Percentiles rank a stretch among this genome's conserved stretches.
Evolutionary conservation across 2,888 invertebrate species (phyloP).

Genomic region (Loripinus fragilis): DNA sequence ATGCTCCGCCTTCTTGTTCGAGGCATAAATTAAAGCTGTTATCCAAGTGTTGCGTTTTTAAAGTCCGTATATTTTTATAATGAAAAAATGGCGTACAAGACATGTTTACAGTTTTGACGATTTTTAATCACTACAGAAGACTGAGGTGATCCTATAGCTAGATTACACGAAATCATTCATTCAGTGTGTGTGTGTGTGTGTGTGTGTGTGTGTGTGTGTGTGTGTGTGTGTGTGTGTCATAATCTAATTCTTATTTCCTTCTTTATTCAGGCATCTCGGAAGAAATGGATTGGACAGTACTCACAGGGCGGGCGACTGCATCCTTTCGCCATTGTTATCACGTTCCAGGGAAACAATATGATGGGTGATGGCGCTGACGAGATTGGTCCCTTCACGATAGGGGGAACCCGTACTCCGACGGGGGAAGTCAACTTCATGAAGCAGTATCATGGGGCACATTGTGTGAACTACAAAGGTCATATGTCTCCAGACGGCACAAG

Average conservation of each 20-base stretch:
- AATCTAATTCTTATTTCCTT: neutral
- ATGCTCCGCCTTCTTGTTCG: too few relatives aligned
- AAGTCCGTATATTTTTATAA: too few relatives aligned
- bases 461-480: neutral
- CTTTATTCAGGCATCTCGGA: neutral
- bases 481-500: neutral
- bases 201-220: too few relatives aligned
- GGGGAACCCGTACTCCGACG: neutral
- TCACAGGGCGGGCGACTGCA: neutral
- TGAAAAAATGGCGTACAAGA: too few relatives aligned
- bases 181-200: too few relatives aligned
- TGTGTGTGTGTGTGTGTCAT: too few relatives aligned
- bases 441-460: neutral
- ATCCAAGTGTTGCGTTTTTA: too few relatives aligned
- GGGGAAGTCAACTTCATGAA: neutral
- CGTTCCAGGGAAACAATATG: neutral
- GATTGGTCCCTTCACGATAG: neutral
- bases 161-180: too few relatives aligned
- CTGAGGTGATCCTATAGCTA: too few relatives aligned
- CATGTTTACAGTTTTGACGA: too few relatives aligned
- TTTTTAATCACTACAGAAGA: too few relatives aligned
- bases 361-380: neutral
- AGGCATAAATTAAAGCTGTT: too few relatives aligned
- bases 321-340: neutral
- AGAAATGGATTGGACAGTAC: neutral